A percentile compares a stretch with the other conserved stretches of the same genome.
Evolutionary conservation across 2,888 invertebrate species (phyloP).

Genomic region (Nudaria mundana): DNA sequence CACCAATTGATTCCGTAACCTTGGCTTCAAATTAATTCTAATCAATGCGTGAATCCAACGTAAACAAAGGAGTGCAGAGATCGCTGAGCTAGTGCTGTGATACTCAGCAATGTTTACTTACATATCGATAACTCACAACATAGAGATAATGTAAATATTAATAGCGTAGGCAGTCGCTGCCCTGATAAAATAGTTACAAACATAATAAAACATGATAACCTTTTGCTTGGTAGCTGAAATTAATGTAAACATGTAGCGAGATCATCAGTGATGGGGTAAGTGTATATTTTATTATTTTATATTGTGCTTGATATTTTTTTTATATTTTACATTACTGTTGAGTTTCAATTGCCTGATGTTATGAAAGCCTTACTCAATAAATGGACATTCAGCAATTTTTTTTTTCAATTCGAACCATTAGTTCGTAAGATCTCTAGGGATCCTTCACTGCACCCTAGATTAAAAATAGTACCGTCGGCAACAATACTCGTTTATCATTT

Average conservation of each 20-base stretch:
- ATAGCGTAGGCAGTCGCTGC: neutral
- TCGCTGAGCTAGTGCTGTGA: slow-evolving; percentile 49
- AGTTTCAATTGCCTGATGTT: neutral
- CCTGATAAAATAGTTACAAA: slow-evolving; percentile 1
- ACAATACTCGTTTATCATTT: too few species aligned
- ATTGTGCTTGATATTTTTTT: too few species aligned
- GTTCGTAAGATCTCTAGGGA: neutral
- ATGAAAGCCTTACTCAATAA: too few species aligned
- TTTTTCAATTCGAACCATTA: neutral
- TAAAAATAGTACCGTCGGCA: too few species aligned
- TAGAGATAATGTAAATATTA: neutral
- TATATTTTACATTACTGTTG: neutral
- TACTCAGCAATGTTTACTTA: slow-evolving; percentile 44
- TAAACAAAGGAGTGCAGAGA: slow-evolving; percentile 65
- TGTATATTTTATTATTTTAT: neutral
- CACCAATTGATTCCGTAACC: slow-evolving; percentile 37
- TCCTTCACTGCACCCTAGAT: too few species aligned
- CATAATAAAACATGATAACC: slow-evolving; percentile 2
- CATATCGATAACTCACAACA: slow-evolving; percentile 41
- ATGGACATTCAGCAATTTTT: too few species aligned
- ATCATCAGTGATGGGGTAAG: neutral
- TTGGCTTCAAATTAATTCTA: slow-evolving; percentile 43
- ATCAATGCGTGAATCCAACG: slow-evolving; percentile 34
- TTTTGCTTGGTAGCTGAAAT: slow-evolving; percentile 2
- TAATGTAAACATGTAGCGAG: neutral